Evolutionary conservation across 2,113 vertebrate genomes (phyloP).

Genomic region (Ceratotherium simum): DNA sequence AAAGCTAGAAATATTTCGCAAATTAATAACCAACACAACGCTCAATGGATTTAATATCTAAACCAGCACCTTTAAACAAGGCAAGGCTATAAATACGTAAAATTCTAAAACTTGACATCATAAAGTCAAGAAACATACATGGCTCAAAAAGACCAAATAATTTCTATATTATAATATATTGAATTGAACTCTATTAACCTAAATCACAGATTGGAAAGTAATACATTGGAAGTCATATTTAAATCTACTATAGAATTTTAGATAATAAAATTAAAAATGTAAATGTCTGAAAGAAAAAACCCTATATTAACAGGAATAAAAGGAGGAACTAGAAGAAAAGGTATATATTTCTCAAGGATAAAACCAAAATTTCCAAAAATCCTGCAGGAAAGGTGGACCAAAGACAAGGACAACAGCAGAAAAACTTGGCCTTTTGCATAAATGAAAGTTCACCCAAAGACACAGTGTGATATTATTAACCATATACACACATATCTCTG

Average conservation of each 20-base stretch:
- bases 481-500: neutral
- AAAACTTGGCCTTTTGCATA: neutral
- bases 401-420: neutral
- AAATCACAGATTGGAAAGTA: slow-evolving; percentile 17
- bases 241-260: neutral
- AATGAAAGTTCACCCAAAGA: neutral
- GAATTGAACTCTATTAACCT: neutral
- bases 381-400: neutral
- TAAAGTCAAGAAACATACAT: neutral
- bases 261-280: slow-evolving; percentile 40
- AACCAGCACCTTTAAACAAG: neutral
- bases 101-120: neutral
- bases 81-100: neutral
- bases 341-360: neutral
- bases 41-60: neutral
- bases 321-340: neutral
- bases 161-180: neutral
- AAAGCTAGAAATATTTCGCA: neutral
- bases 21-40: neutral
- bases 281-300: neutral
- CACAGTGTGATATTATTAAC: neutral
- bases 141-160: neutral
- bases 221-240: neutral
- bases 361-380: neutral
- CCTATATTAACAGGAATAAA: neutral